Base-by-base conservation (phyloP, 2,797 vertebrate species). In the Nannoperca obscura region DNA sequence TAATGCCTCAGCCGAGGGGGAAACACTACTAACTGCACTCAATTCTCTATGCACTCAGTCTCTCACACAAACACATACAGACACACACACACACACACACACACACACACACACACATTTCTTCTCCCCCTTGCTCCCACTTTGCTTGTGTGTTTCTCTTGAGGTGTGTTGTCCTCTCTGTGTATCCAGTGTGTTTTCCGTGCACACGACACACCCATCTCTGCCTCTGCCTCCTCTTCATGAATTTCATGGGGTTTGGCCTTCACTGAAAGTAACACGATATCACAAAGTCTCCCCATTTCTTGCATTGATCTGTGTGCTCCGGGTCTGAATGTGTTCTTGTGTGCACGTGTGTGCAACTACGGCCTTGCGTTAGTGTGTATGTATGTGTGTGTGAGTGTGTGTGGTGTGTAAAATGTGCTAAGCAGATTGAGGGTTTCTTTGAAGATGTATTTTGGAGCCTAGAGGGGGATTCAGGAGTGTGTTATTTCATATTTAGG, bases 1-100 rank as follows among this genome's bases (percentile, higher is more conserved):
- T 95, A 95, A 95, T 94, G 94, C 94, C 91, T 93, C 91, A 92
- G 94, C 92, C 90, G 89, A 94, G 91, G 92, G 94, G 91, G 92
- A 92, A 93, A 93, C 91, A 90, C 91, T 84, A 89, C 90, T 93
- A 92, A 95, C 93, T 88, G 78, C 90, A 93, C 92, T 93, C 92
- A 91, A 91, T 93, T 93, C 86, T 89, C 86, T 79, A 86, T 86
- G 80, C 90, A 85, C 91, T 92, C 87, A 74, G 74, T 79, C 88
- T 88, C 80, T 52, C 71, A 36, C 47, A 36, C 55, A 38, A 78
- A 47, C 54, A 62, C 59, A 65, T 74, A 64, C 67, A 42, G 68
- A 57, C 55, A 59, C 24, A 38, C 59, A 9, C 49, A 58, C 58
- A 59, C 65, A 59, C 71, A 57, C 86, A 47, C 78, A 52, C 50